A percentile compares a stretch with the other conserved stretches of the same genome.
These are phyloP conservation scores for Tautogolabrus adspersus DNA, from an alignment of 2,113 vertebrate species.

Conservation along the genomic window DNA sequence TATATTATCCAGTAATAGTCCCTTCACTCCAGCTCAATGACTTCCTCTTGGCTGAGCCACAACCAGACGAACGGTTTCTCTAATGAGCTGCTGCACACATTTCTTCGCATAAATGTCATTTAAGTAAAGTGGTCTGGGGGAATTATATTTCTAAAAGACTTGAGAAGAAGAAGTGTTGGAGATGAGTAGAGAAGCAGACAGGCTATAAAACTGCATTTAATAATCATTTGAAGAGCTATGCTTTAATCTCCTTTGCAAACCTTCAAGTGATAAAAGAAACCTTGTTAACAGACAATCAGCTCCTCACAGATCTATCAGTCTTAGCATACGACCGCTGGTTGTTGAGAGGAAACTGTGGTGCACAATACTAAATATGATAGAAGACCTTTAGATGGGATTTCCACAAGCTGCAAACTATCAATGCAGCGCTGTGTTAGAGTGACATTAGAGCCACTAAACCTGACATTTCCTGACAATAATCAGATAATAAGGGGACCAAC, in stretches of 20 bases:
- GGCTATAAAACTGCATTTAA: neutral
- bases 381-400: too few species aligned
- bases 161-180: neutral
- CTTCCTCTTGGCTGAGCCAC: slow-evolving; percentile 31
- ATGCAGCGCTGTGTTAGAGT: too few species aligned
- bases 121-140: neutral
- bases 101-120: neutral
- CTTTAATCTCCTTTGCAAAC: neutral
- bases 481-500: too few species aligned
- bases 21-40: slow-evolving; percentile 38
- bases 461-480: too few species aligned
- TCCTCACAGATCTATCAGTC: too few species aligned
- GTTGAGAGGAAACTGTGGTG: too few species aligned
- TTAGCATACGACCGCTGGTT: too few species aligned
- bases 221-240: neutral
- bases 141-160: neutral
- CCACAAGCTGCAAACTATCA: too few species aligned
- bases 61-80: neutral
- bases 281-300: too few species aligned
- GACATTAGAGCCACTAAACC: too few species aligned
- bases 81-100: neutral
- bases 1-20: slow-evolving; percentile 49
- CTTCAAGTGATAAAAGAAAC: too few species aligned
- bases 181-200: neutral
- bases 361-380: too few species aligned